phyloP scores from a whole-genome alignment of 2,113 vertebrate genomes.

The Embiotoca jacksoni region DNA sequence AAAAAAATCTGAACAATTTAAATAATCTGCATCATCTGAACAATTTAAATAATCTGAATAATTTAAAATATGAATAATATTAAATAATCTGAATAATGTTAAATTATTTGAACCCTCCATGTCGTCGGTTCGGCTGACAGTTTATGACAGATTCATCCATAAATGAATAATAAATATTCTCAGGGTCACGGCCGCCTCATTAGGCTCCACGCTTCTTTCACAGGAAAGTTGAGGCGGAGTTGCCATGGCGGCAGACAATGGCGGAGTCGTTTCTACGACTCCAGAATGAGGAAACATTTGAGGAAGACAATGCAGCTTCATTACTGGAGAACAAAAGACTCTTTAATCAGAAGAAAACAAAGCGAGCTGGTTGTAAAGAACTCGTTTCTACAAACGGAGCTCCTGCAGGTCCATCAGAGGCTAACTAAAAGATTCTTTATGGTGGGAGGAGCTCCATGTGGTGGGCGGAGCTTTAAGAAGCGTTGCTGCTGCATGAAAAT shows the following conservation, averaged over 20 bases:
- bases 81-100: no score
- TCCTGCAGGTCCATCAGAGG: conserved; percentile 3
- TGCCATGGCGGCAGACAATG: conserved; percentile 34
- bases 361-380: conserved; percentile 42
- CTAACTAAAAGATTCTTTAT: conserved; percentile 7
- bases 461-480: conserved; percentile 42
- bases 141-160: no score
- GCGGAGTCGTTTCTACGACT: not conserved
- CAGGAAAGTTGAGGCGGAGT: conserved; percentile 10
- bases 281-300: no score
- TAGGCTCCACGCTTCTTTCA: conserved; percentile 2
- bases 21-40: no score
- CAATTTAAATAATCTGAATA: no score
- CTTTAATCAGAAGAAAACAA: conserved; percentile 75
- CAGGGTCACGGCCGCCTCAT: conserved; percentile 37
- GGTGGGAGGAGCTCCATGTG: conserved; percentile 31
- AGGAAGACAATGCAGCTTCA: conserved; percentile 21
- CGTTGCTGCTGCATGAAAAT: conserved; percentile 55
- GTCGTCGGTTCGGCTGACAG: no score
- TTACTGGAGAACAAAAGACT: conserved; percentile 63
- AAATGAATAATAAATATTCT: not conserved
- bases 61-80: no score
- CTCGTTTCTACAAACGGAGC: conserved; percentile 60
- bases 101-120: no score
- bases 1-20: no score